Evolutionary conservation across 2,113 vertebrate species (phyloP).

Genomic region (Chrysochloris asiatica): DNA sequence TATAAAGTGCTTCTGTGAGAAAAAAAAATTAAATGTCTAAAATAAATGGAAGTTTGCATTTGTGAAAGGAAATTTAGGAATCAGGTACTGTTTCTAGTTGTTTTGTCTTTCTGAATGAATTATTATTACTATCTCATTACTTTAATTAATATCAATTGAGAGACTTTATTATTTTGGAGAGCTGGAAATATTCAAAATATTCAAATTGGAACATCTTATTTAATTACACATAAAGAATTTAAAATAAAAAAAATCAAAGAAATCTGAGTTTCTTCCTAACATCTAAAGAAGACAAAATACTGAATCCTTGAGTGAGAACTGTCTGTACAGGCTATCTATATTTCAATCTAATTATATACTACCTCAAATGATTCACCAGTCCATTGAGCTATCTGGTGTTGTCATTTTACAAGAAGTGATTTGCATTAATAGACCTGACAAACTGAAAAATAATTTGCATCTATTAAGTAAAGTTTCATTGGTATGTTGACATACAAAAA

Average conservation of each 20-base stretch:
- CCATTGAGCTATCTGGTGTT: slow-evolving; percentile 8
- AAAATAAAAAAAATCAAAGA: not conserved
- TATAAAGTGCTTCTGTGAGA: not conserved
- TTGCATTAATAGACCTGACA: slow-evolving; percentile 26
- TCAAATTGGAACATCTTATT: slow-evolving; percentile 37
- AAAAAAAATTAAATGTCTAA: not conserved
- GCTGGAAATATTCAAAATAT: slow-evolving; percentile 33
- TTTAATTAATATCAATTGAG: slow-evolving; percentile 57
- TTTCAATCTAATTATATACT: slow-evolving; percentile 55
- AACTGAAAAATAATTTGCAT: slow-evolving; percentile 40
- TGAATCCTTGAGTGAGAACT: slow-evolving; percentile 43
- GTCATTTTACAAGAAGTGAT: not conserved
- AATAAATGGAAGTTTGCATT: not conserved
- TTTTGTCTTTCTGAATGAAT: slow-evolving; percentile 43
- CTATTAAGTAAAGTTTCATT: not conserved
- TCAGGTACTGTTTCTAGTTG: not conserved
- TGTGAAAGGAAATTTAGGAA: slow-evolving; percentile 22
- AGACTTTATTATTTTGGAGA: slow-evolving; percentile 18
- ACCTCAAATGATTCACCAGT: slow-evolving; percentile 32
- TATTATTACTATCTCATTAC: slow-evolving; percentile 19
- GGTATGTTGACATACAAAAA: not conserved
- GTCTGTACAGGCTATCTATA: slow-evolving; percentile 32
- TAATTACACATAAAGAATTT: slow-evolving; percentile 10
- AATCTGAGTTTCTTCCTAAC: not conserved
- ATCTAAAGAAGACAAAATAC: slow-evolving; percentile 52